Percentiles rank a stretch among this genome's conserved stretches.
phyloP scores from a whole-genome alignment of 1,140 invertebrate genomes.

The Solenopsis fugax region DNA sequence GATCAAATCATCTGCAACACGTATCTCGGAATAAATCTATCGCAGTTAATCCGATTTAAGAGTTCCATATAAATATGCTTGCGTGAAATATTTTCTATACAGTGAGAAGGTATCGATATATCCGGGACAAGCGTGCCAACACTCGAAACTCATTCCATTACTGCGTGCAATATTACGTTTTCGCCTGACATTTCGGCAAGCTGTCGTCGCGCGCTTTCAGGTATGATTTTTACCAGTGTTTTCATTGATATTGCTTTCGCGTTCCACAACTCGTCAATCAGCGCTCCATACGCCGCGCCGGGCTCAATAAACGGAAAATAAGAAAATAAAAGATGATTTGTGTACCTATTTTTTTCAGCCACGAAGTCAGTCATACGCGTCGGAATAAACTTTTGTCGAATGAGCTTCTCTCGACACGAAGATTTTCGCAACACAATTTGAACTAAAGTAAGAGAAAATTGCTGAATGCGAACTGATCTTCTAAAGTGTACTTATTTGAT shows the following conservation, averaged over 20 bases:
- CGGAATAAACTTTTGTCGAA: neutral
- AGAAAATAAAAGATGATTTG: conserved; percentile 8
- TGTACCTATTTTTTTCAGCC: neutral
- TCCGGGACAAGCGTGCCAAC: neutral
- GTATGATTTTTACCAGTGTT: conserved; percentile 36
- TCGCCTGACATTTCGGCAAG: conserved; percentile 37
- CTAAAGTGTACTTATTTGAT: too few species aligned
- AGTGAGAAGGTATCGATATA: conserved; percentile 6
- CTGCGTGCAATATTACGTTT: conserved; percentile 34
- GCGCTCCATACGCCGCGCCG: neutral
- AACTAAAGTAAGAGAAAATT: too few species aligned
- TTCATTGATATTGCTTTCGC: neutral
- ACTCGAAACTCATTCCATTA: conserved; percentile 51
- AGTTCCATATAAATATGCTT: neutral
- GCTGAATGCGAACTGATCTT: too few species aligned
- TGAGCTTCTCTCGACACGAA: neutral
- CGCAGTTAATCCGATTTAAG: conserved; percentile 5
- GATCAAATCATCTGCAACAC: neutral
- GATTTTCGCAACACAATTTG: neutral
- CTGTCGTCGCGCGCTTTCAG: conserved; percentile 50
- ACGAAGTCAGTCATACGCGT: neutral
- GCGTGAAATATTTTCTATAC: conserved; percentile 7
- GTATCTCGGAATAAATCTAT: neutral
- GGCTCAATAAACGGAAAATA: conserved; percentile 18
- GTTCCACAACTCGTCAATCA: conserved; percentile 41